Conservation (phyloP, 92 coral and sea anemone species). For the Epizoanthus fatuus region DNA sequence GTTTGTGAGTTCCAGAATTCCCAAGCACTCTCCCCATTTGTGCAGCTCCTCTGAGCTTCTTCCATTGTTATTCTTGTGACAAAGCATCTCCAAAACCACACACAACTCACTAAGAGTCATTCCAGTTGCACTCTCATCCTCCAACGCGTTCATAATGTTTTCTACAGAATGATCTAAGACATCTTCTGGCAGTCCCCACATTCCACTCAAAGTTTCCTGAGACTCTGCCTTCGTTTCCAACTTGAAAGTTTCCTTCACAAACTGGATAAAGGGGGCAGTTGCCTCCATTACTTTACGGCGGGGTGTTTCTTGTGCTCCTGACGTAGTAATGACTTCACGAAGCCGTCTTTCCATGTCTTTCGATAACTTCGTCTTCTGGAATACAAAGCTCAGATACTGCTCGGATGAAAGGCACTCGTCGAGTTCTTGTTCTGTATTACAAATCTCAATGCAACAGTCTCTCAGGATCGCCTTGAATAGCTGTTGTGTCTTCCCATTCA, state of each 20-base stretch:
- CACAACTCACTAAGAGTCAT: background rate
- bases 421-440: background rate
- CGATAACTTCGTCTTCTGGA: background rate
- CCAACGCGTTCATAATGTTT: background rate
- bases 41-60: background rate
- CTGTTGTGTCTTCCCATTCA: background rate
- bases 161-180: background rate
- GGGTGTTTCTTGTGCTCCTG: background rate
- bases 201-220: background rate
- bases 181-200: background rate
- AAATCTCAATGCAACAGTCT: slow-evolving; percentile 1
- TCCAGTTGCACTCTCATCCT: background rate
- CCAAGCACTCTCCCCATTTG: background rate
- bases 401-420: background rate
- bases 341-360: background rate
- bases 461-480: background rate
- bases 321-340: background rate
- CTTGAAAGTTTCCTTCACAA: background rate
- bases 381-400: background rate
- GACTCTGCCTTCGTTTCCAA: background rate
- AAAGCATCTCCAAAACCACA: background rate
- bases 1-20: background rate
- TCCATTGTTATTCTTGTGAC: background rate
- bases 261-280: background rate
- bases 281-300: background rate